Base-by-base conservation (phyloP, 30 jellyfish, hydroid and myxozoan genomes). In the Aurelia aurita region DNA sequence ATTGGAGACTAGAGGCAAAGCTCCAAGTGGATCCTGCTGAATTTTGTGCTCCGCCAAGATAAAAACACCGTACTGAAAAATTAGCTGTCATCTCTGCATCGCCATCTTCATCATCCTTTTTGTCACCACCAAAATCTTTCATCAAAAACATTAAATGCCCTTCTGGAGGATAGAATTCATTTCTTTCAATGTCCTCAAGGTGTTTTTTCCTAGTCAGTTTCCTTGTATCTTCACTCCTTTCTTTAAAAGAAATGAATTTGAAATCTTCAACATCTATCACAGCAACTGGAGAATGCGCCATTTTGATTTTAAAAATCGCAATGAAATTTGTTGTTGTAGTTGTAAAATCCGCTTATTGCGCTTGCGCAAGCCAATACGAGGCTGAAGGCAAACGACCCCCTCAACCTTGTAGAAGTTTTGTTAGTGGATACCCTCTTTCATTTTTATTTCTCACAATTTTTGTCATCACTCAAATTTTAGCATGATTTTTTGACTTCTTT, bases 91-190 rank as follows among this genome's bases (percentile, higher is more conserved):
- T 47, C 59, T 8, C 16, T 47, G 2, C 64, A 20, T 53, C 64
- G 9, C 6, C 64, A 53, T 8, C 25, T 16, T 53, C 64, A 2
- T 53, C 64, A 20, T 53, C 6, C 6, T 53, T 8, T 53, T 53
- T 8, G 6, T 2, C 2, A 2, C 25, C 2, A 53, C 25, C 25
- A 53, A 16, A 20, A 3, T 53, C 25, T 53, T 53, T 20, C 20
- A 53, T 2, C 2, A 53, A 53, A 20, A 53, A 53, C 20, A 16
- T 53, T 20, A 53, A 16, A 53, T 53, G 64, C 20, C 64, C 64
- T 53, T 53, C 64, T 14, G 64, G 64, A 53, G 64, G 64, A 53
- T 53, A 53, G 25, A 53, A 53, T 53, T 53, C 64, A 53, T 53
- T 53, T 53, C 25, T 14, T 53, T 53, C 64, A 53, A 53, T 20